Evolutionary conservation across 2,797 vertebrate species (phyloP).

Genomic region (Intellagama lesueurii): DNA sequence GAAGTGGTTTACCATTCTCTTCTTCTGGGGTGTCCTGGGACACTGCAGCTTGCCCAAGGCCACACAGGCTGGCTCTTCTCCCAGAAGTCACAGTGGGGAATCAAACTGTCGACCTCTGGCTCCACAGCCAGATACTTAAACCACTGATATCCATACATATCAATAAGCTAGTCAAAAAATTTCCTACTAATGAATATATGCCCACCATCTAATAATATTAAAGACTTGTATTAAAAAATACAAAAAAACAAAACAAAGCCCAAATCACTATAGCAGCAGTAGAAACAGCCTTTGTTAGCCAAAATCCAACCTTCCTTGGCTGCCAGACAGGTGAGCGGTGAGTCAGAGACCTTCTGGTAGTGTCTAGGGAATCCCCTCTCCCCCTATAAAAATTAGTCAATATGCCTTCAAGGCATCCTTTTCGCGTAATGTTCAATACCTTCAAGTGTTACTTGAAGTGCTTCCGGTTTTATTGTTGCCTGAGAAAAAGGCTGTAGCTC

Average conservation of each 20-base stretch:
- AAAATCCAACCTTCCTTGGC: background rate
- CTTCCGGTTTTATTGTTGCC: background rate
- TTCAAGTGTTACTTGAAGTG: too few relatives aligned
- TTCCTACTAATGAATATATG: background rate
- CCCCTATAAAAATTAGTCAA: background rate
- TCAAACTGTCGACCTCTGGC: too few relatives aligned
- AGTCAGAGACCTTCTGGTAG: background rate
- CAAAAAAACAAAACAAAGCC: background rate
- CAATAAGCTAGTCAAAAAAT: background rate
- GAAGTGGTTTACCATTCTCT: too few relatives aligned
- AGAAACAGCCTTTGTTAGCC: background rate
- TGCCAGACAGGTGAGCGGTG: background rate
- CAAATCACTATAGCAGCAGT: background rate
- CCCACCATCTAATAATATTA: background rate
- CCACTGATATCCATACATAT: background rate
- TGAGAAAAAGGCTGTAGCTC: background rate
- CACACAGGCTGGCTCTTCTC: too few relatives aligned
- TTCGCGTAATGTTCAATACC: background rate
- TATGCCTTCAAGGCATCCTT: background rate
- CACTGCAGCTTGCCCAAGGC: too few relatives aligned
- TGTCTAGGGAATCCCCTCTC: background rate
- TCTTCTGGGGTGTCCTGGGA: too few relatives aligned
- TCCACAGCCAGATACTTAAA: too few relatives aligned
- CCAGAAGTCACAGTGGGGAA: too few relatives aligned
- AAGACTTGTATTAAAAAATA: background rate